These are phyloP conservation scores for Leptatherina wallacei DNA, from an alignment of 2,797 vertebrate genomes.

Conservation along the genomic window DNA sequence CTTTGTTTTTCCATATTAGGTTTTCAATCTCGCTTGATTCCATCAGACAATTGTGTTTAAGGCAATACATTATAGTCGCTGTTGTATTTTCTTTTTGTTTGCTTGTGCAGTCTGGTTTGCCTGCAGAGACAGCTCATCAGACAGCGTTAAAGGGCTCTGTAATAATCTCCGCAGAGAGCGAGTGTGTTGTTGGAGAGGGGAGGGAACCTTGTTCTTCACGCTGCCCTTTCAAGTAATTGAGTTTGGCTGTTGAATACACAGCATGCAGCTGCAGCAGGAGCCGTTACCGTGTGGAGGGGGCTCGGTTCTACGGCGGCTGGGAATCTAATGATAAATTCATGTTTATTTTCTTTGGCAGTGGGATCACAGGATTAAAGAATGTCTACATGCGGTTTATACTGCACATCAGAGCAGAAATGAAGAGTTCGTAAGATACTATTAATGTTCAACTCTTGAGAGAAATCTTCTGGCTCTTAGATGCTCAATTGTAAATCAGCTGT, in stretches of 20 bases:
- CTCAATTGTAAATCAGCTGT: neutral
- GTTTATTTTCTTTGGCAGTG: slow-evolving; percentile 33
- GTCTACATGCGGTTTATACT: slow-evolving; percentile 1
- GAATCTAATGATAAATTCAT: slow-evolving; percentile 33
- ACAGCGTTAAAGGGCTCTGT: slow-evolving; percentile 49
- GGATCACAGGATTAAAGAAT: slow-evolving; percentile 1
- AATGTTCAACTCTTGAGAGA: neutral
- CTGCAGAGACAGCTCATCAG: slow-evolving; percentile 52
- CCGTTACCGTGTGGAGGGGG: slow-evolving; percentile 18
- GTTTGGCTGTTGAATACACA: slow-evolving; percentile 74
- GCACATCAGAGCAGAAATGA: neutral
- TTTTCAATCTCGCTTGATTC: slow-evolving; percentile 32
- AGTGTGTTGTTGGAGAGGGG: slow-evolving; percentile 39
- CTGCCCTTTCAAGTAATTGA: slow-evolving; percentile 78
- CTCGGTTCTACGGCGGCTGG: slow-evolving; percentile 25
- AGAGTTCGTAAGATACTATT: neutral
- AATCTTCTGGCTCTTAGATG: neutral
- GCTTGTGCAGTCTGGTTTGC: slow-evolving; percentile 27
- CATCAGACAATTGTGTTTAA: slow-evolving; percentile 48
- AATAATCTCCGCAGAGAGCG: slow-evolving; percentile 66
- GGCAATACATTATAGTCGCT: slow-evolving; percentile 51
- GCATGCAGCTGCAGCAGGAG: slow-evolving; percentile 46
- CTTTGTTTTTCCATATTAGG: slow-evolving; percentile 26
- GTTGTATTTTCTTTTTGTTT: slow-evolving; percentile 47
- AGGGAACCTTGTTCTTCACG: slow-evolving; percentile 55